phyloP scores from a whole-genome alignment of 1,140 invertebrate genomes.

The Drosophila lini region DNA sequence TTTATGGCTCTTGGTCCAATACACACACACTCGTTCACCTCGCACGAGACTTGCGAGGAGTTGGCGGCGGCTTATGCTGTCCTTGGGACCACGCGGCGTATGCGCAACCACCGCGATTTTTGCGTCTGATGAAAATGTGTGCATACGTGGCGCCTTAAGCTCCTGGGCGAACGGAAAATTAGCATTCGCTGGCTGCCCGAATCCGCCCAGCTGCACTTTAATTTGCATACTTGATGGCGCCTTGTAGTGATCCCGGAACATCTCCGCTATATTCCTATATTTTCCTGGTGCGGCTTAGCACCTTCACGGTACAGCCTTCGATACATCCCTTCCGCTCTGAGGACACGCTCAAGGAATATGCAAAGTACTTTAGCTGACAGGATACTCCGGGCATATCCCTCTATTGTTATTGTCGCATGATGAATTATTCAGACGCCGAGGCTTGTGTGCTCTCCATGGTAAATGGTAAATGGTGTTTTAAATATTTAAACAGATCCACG shows the following conservation, averaged over 20 bases:
- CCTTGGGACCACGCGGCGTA: conserved; percentile 48
- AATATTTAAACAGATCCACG: conserved; percentile 40
- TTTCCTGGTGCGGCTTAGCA: conserved; percentile 15
- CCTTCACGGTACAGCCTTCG: conserved; percentile 12
- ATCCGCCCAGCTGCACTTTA: conserved; percentile 47
- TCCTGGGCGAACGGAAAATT: conserved; percentile 25
- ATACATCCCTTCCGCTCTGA: conserved; percentile 14
- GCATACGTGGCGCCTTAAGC: conserved; percentile 31
- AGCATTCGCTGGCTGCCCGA: conserved; percentile 37
- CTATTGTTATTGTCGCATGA: conserved; percentile 49
- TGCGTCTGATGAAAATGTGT: conserved; percentile 55
- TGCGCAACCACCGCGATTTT: conserved; percentile 53
- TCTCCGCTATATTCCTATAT: conserved; percentile 12
- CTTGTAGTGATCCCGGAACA: conserved; percentile 34
- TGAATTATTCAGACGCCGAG: conserved; percentile 36
- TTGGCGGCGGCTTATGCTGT: conserved; percentile 16
- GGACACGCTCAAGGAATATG: conserved; percentile 30
- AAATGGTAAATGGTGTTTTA: conserved; percentile 43
- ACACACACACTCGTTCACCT: conserved; percentile 24
- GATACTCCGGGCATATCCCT: conserved; percentile 35
- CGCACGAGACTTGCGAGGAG: conserved; percentile 3
- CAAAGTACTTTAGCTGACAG: conserved; percentile 40
- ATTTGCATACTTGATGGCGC: conserved; percentile 47
- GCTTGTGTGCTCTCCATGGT: conserved; percentile 20
- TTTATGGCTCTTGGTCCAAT: conserved; percentile 50